Conservation (phyloP, 2,797 vertebrate genomes). For the Molothrus aeneus region DNA sequence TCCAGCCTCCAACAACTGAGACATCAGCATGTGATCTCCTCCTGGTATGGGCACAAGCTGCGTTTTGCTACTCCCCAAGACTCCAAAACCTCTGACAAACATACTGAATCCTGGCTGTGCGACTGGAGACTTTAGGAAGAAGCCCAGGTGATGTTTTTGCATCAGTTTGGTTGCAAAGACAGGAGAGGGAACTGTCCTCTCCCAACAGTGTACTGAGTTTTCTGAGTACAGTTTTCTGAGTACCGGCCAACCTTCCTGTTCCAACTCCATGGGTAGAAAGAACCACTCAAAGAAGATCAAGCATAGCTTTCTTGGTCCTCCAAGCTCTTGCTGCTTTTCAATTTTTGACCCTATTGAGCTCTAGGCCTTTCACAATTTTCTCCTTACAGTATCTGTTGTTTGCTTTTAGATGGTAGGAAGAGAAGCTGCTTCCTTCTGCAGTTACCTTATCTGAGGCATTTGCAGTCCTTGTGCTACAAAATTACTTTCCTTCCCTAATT, state of each 20-base stretch:
- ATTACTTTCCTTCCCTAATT: neutral
- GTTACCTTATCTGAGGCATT: neutral
- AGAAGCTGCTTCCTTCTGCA: neutral
- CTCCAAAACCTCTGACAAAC: neutral
- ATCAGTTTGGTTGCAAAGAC: neutral
- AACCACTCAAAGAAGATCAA: neutral
- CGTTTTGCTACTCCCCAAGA: neutral
- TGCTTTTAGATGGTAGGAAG: neutral
- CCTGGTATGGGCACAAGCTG: rapidly evolving
- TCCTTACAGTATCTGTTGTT: neutral
- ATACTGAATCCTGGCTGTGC: neutral
- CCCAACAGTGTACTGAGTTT: neutral
- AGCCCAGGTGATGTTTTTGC: neutral
- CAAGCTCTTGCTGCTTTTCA: neutral
- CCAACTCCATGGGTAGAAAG: neutral
- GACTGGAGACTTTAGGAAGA: neutral
- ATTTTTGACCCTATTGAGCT: neutral
- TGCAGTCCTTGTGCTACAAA: neutral
- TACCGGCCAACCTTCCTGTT: neutral
- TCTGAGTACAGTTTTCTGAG: neutral
- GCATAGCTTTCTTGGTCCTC: neutral
- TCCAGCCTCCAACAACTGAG: neutral
- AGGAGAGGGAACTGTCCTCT: neutral
- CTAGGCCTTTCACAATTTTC: neutral
- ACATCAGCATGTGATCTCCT: neutral